Base-by-base conservation (phyloP, 2,797 vertebrate species). In the Scyliorhinus canicula region DNA sequence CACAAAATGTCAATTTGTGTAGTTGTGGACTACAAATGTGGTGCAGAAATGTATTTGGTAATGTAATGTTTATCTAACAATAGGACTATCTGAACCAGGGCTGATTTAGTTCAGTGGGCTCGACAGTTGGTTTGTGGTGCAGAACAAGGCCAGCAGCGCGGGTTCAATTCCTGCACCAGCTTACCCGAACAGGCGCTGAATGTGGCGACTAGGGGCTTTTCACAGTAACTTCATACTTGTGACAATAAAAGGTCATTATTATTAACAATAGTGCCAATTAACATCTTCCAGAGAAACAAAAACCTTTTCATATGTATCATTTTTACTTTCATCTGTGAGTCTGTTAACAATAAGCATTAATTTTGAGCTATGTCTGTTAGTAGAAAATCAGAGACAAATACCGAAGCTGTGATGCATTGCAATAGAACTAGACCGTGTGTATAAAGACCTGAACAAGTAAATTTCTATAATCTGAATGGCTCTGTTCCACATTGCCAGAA, bases 331-430 rank as follows among this genome's bases (percentile, higher is more conserved):
- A 91, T 16, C 57, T 91, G 52, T 4, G 24, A 91, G 16, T 50
- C 44, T 74, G 67, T 67, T 50, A 69, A 50, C 65, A 71, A 69
- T 94, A 94, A 94, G 14, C 19, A 74, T 94, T 74, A n/a, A 94
- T 94, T n/a, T 35, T 7, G 14, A 5, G 28, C 93, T 35, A 50
- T 5, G 47, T 35, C 47, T 55, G 67, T 50, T 52, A 55, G 31
- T 52, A 74, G 63, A 55, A 60, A 94, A 94, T 94, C 93, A n/a
- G 14, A 71, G 28, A 55, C 47, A 94, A 5, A 94, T 94, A 55
- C 93, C 6, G 35, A 67, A 5, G 44, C 63, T 71, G 40, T 69
- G 65, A 94, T 74, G 31, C 67, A 71, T 69, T 74, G 19, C 50
- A 94, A 52, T 71, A 74, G 47, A 93, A 14, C 40, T 93, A 44